Evolutionary conservation across 2,888 invertebrate species (phyloP).

Genomic region (Agrotis clavis): DNA sequence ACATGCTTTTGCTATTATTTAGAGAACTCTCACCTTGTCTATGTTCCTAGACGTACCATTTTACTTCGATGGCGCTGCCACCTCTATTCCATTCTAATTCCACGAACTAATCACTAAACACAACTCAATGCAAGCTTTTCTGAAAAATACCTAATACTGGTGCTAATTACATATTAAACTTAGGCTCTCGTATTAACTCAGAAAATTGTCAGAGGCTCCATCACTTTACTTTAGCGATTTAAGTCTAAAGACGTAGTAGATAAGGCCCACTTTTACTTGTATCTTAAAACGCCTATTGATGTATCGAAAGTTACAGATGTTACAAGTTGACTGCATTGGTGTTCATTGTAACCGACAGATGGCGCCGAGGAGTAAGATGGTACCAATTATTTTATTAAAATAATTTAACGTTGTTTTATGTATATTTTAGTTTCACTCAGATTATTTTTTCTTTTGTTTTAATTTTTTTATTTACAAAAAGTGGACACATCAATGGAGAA

Average conservation of each 20-base stretch:
- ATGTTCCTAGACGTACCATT: conserved; percentile 66
- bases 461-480: conserved; percentile 62
- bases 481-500: conserved; percentile 74
- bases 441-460: conserved; percentile 51
- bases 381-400: conserved; percentile 50
- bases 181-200: conserved; percentile 33
- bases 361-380: conserved; percentile 40
- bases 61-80: conserved; percentile 42
- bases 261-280: conserved; percentile 40
- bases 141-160: conserved; percentile 37
- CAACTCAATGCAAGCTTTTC: conserved; percentile 40
- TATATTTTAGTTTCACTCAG: conserved; percentile 41
- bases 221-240: conserved; percentile 57
- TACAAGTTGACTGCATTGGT: conserved; percentile 42
- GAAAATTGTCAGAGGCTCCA: conserved; percentile 35
- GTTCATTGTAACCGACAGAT: conserved; percentile 16
- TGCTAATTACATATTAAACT: conserved; percentile 43
- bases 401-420: conserved; percentile 55
- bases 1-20: conserved; percentile 63
- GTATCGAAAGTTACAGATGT: conserved; percentile 25
- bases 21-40: conserved; percentile 56
- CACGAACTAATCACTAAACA: conserved; percentile 13
- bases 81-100: neutral
- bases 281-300: conserved; percentile 28
- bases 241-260: conserved; percentile 57